These are phyloP conservation scores for Lepidocolaptes lacrymiger DNA, from an alignment of 2,797 vertebrate species.

Conservation along the genomic window DNA sequence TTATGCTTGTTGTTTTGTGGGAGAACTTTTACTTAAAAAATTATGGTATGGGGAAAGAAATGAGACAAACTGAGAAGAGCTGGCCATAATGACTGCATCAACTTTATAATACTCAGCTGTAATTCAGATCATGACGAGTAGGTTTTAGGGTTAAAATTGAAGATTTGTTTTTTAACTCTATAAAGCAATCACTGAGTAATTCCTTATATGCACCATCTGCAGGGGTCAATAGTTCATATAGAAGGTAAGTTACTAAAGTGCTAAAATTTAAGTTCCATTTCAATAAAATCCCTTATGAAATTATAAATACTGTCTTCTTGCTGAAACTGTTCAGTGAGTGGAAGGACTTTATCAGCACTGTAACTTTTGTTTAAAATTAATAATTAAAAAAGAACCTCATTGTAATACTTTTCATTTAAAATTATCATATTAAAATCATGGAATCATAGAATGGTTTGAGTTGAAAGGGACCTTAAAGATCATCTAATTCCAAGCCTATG, in stretches of 20 bases:
- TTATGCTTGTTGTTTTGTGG: background rate
- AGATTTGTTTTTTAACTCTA: background rate
- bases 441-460: accelerated
- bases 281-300: background rate
- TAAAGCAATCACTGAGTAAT: background rate
- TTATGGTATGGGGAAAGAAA: background rate
- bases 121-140: background rate
- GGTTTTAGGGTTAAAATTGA: background rate
- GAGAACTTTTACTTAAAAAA: background rate
- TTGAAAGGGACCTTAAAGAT: background rate
- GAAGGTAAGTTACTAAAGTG: background rate
- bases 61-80: background rate
- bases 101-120: background rate
- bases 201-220: background rate
- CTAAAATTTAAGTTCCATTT: background rate
- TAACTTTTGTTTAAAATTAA: background rate
- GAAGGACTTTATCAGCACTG: background rate
- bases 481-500: background rate
- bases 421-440: background rate
- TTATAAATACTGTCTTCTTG: background rate
- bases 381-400: background rate
- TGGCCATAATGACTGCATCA: background rate
- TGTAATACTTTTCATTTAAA: background rate
- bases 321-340: background rate
- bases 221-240: background rate